Percentiles rank a stretch among this genome's conserved stretches.
phyloP scores from a whole-genome alignment of 2,888 invertebrate genomes.

The Eueremaeus valkanovi region DNA sequence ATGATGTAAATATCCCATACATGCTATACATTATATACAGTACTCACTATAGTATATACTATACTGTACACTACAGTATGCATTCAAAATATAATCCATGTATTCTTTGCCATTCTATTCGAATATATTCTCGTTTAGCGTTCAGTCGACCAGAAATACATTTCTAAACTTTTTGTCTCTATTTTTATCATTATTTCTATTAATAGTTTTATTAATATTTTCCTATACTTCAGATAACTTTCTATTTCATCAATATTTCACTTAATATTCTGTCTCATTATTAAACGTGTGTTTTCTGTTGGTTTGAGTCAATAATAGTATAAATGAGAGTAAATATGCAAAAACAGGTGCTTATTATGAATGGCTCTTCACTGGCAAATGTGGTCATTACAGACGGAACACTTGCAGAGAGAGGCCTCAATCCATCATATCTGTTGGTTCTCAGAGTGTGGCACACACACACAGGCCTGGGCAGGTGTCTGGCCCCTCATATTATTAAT shows the following conservation, averaged over 20 bases:
- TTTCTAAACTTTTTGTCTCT: conserved; percentile 18
- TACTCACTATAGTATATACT: background rate
- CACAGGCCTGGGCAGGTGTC: conserved; percentile 18
- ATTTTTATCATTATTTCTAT: conserved; percentile 4
- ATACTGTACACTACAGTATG: background rate
- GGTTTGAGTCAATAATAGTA: too few species aligned
- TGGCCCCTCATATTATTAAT: background rate
- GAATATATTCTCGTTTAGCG: conserved; percentile 1
- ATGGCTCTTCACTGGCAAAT: background rate
- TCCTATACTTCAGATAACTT: conserved; percentile 4
- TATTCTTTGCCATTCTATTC: background rate
- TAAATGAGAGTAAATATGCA: conserved; percentile 12
- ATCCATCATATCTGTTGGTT: conserved; percentile 5
- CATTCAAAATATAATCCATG: too few species aligned
- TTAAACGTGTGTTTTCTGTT: background rate
- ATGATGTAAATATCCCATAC: conserved; percentile 26
- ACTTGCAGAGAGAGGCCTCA: background rate
- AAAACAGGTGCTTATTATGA: conserved; percentile 24
- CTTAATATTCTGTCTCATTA: conserved; percentile 1
- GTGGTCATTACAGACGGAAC: background rate
- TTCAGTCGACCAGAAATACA: background rate
- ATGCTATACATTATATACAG: background rate
- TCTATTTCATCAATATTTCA: background rate
- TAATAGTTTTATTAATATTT: conserved; percentile 8
- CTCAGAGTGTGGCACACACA: background rate